A percentile compares a stretch with the other conserved stretches of the same genome.
phyloP scores from a whole-genome alignment of 2,888 invertebrate species.

The Eupithecia centaureata region DNA sequence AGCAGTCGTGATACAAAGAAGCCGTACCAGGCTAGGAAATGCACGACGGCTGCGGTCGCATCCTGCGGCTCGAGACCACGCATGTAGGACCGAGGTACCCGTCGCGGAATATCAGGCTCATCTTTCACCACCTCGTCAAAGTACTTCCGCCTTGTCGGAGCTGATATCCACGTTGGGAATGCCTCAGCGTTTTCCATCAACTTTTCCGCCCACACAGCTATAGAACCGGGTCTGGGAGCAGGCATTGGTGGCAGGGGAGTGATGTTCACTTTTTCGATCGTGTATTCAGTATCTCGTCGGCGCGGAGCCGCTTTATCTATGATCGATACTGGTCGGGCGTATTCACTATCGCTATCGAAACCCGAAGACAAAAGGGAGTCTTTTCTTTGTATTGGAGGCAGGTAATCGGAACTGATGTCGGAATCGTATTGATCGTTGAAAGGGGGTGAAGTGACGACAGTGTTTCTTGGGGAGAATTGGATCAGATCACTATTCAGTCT shows the following conservation, averaged over 20 bases:
- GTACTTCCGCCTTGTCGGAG: conserved; percentile 75
- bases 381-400: conserved; percentile 52
- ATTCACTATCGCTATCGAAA: conserved; percentile 71
- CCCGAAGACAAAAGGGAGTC: conserved; percentile 45
- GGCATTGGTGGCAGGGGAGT: conserved; percentile 78
- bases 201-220: conserved; percentile 78
- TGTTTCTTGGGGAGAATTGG: conserved; percentile 67
- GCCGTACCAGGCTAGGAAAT: conserved; percentile 90
- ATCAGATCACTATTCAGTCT: conserved; percentile 68
- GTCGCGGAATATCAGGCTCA: conserved; percentile 71
- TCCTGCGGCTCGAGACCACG: conserved; percentile 90
- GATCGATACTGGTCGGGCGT: conserved; percentile 67
- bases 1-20: conserved; percentile 89
- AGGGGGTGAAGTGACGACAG: conserved; percentile 46
- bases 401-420: conserved; percentile 66
- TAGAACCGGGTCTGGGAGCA: conserved; percentile 70
- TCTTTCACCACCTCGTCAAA: conserved; percentile 62
- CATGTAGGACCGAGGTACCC: conserved; percentile 78
- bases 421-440: conserved; percentile 62
- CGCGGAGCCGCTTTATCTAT: conserved; percentile 72
- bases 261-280: conserved; percentile 72
- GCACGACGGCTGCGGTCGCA: conserved; percentile 86
- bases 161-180: conserved; percentile 78
- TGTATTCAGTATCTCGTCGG: conserved; percentile 60
- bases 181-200: conserved; percentile 83